Evolutionary conservation across 2,797 vertebrate genomes (phyloP).

Genomic region (Lates japonicus): DNA sequence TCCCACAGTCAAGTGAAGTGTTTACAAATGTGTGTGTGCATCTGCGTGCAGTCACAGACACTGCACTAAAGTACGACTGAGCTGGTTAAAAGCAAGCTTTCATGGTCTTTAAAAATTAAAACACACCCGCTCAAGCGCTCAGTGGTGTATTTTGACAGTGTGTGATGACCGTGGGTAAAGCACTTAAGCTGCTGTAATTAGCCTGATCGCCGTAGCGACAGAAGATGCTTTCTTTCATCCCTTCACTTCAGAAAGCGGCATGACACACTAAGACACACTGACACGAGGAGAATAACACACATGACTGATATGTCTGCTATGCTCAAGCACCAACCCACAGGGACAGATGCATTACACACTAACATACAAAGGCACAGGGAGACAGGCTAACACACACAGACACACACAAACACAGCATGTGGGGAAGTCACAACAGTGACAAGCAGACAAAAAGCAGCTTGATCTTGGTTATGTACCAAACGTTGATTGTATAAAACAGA

Average conservation of each 20-base stretch:
- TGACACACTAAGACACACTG: conserved; percentile 71
- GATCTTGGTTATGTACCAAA: conserved; percentile 42
- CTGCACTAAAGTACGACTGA: conserved; percentile 51
- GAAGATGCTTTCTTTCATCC: conserved; percentile 87
- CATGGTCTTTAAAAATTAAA: conserved; percentile 77
- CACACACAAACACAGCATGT: conserved; percentile 36
- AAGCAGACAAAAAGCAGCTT: conserved; percentile 57
- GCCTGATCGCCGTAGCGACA: conserved; percentile 83
- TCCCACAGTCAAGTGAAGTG: conserved; percentile 43
- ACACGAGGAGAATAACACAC: conserved; percentile 60
- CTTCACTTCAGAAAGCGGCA: conserved; percentile 83
- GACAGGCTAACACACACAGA: conserved; percentile 18
- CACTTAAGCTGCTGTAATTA: conserved; percentile 91
- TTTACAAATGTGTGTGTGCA: conserved; percentile 41
- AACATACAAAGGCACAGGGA: conserved; percentile 24
- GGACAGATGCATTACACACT: conserved; percentile 46
- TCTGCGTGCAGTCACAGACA: conserved; percentile 5
- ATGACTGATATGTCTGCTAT: conserved; percentile 50
- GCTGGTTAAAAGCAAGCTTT: conserved; percentile 74
- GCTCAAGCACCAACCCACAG: conserved; percentile 25
- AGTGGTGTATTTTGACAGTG: conserved; percentile 84
- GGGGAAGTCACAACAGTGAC: conserved; percentile 34
- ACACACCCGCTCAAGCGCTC: conserved; percentile 65
- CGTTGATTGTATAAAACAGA: conserved; percentile 19
- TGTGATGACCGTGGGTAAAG: conserved; percentile 87